A percentile compares a stretch with the other conserved stretches of the same genome.
These are phyloP conservation scores for Girardia tigrina DNA, from an alignment of 2,888 invertebrate genomes.

Conservation along the genomic window DNA sequence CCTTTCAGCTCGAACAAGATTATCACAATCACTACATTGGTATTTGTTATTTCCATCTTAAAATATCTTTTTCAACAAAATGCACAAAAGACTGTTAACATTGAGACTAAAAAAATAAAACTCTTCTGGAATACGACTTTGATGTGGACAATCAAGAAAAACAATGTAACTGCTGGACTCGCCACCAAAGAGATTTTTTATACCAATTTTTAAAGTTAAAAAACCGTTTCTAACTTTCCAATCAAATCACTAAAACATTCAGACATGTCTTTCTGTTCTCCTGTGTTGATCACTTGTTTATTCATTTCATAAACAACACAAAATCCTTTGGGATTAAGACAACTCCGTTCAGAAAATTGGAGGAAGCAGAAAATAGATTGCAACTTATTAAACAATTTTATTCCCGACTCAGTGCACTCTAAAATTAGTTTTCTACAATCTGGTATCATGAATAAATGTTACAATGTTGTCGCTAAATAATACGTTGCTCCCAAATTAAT, in stretches of 20 bases:
- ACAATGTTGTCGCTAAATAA: slow-evolving; percentile 93
- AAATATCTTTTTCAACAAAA: slow-evolving; percentile 86
- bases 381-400: slow-evolving; percentile 70
- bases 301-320: slow-evolving; percentile 85
- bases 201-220: slow-evolving; percentile 56
- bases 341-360: slow-evolving; percentile 78
- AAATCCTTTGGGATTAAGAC: slow-evolving; percentile 83
- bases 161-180: slow-evolving; percentile 86
- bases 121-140: slow-evolving; percentile 79
- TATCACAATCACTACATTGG: slow-evolving; percentile 82
- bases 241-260: slow-evolving; percentile 92
- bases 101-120: slow-evolving; percentile 93
- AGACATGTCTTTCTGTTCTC: slow-evolving; percentile 93
- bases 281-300: slow-evolving; percentile 81
- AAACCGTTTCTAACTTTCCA: slow-evolving; percentile 87
- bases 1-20: slow-evolving; percentile 85
- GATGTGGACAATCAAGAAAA: slow-evolving; percentile 81
- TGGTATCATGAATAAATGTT: slow-evolving; percentile 91
- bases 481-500: slow-evolving; percentile 89
- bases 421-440: slow-evolving; percentile 72
- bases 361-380: slow-evolving; percentile 89
- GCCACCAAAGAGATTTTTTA: slow-evolving; percentile 79
- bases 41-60: slow-evolving; percentile 96
- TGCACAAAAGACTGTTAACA: slow-evolving; percentile 87
- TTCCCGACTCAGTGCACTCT: slow-evolving; percentile 56